A percentile compares a stretch with the other conserved stretches of the same genome.
These are phyloP conservation scores for Drosophila oshimai DNA, from an alignment of 1,140 invertebrate species.

Conservation along the genomic window DNA sequence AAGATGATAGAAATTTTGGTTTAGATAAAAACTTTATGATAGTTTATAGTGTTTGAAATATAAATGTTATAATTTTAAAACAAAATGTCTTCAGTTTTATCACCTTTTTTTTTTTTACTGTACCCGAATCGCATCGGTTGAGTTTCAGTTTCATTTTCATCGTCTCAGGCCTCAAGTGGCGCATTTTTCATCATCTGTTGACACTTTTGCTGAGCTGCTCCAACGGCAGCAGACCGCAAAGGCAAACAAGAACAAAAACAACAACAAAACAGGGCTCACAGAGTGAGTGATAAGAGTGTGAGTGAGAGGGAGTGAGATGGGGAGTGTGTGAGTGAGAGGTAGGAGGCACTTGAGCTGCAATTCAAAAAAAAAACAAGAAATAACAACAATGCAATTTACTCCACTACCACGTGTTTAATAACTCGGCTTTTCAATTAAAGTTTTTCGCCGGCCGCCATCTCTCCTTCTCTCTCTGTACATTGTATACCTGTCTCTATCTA, in stretches of 20 bases:
- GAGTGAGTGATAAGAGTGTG: background rate
- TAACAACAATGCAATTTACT: conserved; percentile 27
- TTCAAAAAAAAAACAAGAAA: conserved; percentile 19
- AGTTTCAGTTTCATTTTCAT: conserved; percentile 21
- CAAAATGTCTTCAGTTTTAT: background rate
- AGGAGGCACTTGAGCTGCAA: conserved; percentile 18
- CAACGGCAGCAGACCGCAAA: conserved; percentile 27
- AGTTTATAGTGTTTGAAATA: too few relatives aligned
- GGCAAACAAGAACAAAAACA: conserved; percentile 14
- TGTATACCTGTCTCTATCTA: background rate
- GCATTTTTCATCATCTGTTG: conserved; percentile 78
- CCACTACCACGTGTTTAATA: conserved; percentile 71
- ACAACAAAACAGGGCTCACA: conserved; percentile 10
- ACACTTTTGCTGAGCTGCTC: conserved; percentile 41
- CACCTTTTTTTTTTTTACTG: background rate
- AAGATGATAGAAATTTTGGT: too few relatives aligned
- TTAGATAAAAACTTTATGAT: too few relatives aligned
- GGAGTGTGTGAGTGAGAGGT: background rate
- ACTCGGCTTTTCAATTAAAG: conserved; percentile 65
- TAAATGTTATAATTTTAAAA: background rate
- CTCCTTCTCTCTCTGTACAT: background rate
- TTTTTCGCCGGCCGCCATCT: conserved; percentile 40
- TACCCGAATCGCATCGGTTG: background rate
- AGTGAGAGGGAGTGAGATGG: background rate
- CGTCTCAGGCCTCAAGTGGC: conserved; percentile 58